Conservation (phyloP, 2,888 invertebrate species). For the Apotomis capreana region DNA sequence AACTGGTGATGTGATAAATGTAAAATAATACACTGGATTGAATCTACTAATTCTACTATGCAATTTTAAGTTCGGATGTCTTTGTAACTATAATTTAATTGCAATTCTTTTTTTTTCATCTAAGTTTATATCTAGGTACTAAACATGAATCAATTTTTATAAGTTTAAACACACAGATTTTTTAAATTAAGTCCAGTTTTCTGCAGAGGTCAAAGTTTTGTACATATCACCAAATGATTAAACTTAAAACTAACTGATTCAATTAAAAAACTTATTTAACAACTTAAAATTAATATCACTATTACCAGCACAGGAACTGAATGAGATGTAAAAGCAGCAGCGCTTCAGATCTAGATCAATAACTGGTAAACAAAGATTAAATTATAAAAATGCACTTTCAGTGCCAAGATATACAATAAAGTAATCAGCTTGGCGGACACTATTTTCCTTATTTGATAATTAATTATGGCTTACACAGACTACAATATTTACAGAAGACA, state of each 20-base stretch:
- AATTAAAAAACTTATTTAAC: constrained; percentile 54
- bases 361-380: constrained; percentile 37
- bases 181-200: constrained; percentile 2
- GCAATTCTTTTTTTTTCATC: too few relatives aligned
- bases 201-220: constrained; percentile 39
- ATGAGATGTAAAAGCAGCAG: constrained; percentile 52
- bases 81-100: too few relatives aligned
- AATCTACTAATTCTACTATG: too few relatives aligned
- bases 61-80: too few relatives aligned
- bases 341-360: constrained; percentile 43
- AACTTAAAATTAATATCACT: constrained; percentile 79
- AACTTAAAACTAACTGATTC: constrained; percentile 51
- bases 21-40: too few relatives aligned
- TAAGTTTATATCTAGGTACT: too few relatives aligned
- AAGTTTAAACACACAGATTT: too few relatives aligned
- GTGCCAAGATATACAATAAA: constrained; percentile 33
- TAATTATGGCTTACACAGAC: constrained; percentile 21
- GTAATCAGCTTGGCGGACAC: constrained; percentile 33
- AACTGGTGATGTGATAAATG: background rate
- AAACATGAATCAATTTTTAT: too few relatives aligned
- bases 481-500: constrained; percentile 11
- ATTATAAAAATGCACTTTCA: constrained; percentile 40
- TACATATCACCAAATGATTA: constrained; percentile 46
- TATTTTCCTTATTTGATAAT: constrained; percentile 25
- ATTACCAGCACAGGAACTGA: constrained; percentile 76